Base-by-base conservation (phyloP, 2,797 vertebrate genomes). In the Morelia viridis region DNA sequence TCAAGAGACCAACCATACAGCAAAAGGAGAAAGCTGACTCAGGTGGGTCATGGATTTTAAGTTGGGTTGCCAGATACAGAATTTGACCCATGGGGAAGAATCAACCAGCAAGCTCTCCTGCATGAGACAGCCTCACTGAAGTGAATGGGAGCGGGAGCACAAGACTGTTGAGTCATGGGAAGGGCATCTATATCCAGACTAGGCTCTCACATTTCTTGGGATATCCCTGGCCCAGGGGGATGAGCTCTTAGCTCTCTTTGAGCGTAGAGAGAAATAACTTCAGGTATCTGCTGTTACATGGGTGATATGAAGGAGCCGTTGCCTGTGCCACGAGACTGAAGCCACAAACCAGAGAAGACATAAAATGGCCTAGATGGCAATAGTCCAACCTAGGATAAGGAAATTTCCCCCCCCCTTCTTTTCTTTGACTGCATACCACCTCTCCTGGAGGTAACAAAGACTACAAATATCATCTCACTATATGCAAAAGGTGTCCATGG, bases 391-490 rank as follows among this genome's bases (percentile, higher is more conserved):
- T 50, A 46, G 35, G 28, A 46, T 41, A 87, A 41, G 35, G 17
- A 8, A 8, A 6, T 24, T 24, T 60, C 1, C 1, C 0, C 28
- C 0, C 28, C 8, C 15, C 3, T 31, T 22, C 13, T 35, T 15
- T 50, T 50, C 24, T 22, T 89, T 71, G 57, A 10, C 60, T 35
- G 24, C 35, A 80, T 80, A 24, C 35, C 41, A 80, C 5, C 17
- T 53, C 8, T 24, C 50, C 22, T 58, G 50, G 28, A 90, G 11
- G 26, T 41, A 64, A 31, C 28, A 46, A 58, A n/a, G 22, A 15
- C 46, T 91, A 17, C 24, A n/a, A 68, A 57, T 2, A 26, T 62
- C 57, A 24, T 35, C 19, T n/a, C 26, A 57, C 7, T 19, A 61
- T 31, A 50, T 53, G 57, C 53, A 50, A 88, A 84, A 57, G 2